Evolutionary conservation across 64 coral and sea anemone species (phyloP).

Genomic region (Platygyra sinensis): DNA sequence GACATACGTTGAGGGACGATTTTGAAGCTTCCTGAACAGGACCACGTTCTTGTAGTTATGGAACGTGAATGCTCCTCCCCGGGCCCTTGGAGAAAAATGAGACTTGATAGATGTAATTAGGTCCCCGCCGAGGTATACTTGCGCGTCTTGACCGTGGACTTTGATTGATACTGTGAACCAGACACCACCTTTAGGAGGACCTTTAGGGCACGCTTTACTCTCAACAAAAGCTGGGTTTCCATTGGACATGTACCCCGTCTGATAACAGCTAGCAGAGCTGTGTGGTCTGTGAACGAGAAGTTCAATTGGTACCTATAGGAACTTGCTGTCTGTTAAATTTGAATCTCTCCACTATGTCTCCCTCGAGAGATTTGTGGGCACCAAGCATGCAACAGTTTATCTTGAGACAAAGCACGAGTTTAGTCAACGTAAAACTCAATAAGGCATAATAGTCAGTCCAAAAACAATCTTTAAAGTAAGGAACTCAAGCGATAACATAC

Average conservation of each 20-base stretch:
- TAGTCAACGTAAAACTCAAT: too few species aligned
- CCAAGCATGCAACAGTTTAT: too few species aligned
- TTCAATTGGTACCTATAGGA: not conserved
- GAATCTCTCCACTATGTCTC: too few species aligned
- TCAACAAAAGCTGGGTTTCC: not conserved
- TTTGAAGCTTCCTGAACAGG: conserved; percentile 31
- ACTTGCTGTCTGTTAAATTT: not conserved
- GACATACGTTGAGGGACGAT: not conserved
- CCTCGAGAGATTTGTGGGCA: too few species aligned
- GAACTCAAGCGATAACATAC: not conserved
- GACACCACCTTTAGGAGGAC: conserved; percentile 53
- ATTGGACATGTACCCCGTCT: conserved; percentile 60
- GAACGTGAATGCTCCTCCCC: conserved; percentile 4
- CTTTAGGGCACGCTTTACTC: conserved; percentile 38
- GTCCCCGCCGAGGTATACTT: not conserved
- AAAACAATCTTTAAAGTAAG: too few species aligned
- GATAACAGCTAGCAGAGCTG: conserved; percentile 28
- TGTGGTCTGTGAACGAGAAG: conserved; percentile 35
- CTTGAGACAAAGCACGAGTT: too few species aligned
- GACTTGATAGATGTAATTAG: conserved; percentile 15
- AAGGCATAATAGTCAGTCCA: too few species aligned
- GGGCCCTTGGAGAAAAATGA: conserved; percentile 4
- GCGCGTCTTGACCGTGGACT: conserved; percentile 10
- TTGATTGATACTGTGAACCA: conserved; percentile 48
- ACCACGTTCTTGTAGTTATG: conserved; percentile 12